These are phyloP conservation scores for Vultur gryphus DNA, from an alignment of 2,797 vertebrate species.

Conservation along the genomic window DNA sequence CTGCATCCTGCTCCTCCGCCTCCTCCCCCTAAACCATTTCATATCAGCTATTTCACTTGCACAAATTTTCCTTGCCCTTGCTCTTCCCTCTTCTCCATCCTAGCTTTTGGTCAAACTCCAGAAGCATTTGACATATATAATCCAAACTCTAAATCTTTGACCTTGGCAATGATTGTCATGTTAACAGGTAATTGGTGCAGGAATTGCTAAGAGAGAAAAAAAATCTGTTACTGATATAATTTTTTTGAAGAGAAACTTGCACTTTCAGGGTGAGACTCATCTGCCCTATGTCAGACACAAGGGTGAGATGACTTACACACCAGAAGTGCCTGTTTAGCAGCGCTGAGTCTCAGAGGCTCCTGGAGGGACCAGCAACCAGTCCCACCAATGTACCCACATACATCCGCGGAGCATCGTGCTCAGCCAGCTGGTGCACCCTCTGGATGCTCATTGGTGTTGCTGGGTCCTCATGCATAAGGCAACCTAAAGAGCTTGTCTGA, in stretches of 20 bases:
- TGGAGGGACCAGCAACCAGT: background rate
- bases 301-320: background rate
- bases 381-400: rapidly evolving
- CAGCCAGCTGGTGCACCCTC: background rate
- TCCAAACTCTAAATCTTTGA: background rate
- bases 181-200: background rate
- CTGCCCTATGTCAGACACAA: background rate
- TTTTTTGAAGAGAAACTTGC: background rate
- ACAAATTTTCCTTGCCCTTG: background rate
- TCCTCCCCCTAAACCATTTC: background rate
- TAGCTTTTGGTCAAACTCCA: background rate
- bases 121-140: background rate
- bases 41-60: background rate
- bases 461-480: background rate
- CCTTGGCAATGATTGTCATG: background rate
- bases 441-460: background rate
- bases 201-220: background rate
- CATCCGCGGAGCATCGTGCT: rapidly evolving
- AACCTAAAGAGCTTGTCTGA: background rate
- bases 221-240: background rate
- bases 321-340: background rate
- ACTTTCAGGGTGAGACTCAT: background rate
- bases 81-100: background rate
- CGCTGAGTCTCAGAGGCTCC: background rate
- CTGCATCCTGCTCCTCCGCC: background rate